phyloP scores from a whole-genome alignment of 2,888 invertebrate species.

The Epinotia brunnichana region DNA sequence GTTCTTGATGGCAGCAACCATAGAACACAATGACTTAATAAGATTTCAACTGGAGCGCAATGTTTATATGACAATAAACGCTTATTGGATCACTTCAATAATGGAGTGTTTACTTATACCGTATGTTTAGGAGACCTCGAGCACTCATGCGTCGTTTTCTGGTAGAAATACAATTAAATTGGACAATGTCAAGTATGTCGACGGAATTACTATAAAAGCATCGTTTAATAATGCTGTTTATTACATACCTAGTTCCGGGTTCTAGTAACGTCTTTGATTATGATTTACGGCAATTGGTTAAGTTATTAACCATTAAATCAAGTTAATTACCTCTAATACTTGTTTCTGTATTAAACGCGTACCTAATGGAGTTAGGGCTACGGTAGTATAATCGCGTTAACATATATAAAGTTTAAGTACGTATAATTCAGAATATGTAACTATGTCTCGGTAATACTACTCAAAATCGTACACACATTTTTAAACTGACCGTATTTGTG shows the following conservation, averaged over 20 bases:
- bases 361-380: neutral
- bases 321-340: neutral
- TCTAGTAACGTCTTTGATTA: neutral
- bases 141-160: neutral
- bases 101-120: neutral
- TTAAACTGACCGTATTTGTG: neutral
- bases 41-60: slow-evolving; percentile 39
- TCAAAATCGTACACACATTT: neutral
- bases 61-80: slow-evolving; percentile 17
- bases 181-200: neutral
- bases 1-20: slow-evolving; percentile 34
- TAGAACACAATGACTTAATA: slow-evolving; percentile 34
- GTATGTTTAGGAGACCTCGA: neutral
- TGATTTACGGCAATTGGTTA: slow-evolving; percentile 1
- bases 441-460: neutral
- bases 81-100: slow-evolving; percentile 23
- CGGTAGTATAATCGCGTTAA: neutral
- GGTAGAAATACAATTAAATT: neutral
- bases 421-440: neutral
- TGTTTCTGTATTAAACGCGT: neutral
- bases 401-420: neutral
- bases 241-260: slow-evolving; percentile 1
- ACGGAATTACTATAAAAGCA: neutral
- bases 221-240: neutral
- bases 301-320: slow-evolving; percentile 1